These are phyloP conservation scores for Melanerpes formicivorus DNA, from an alignment of 2,113 vertebrate genomes.

Conservation along the genomic window DNA sequence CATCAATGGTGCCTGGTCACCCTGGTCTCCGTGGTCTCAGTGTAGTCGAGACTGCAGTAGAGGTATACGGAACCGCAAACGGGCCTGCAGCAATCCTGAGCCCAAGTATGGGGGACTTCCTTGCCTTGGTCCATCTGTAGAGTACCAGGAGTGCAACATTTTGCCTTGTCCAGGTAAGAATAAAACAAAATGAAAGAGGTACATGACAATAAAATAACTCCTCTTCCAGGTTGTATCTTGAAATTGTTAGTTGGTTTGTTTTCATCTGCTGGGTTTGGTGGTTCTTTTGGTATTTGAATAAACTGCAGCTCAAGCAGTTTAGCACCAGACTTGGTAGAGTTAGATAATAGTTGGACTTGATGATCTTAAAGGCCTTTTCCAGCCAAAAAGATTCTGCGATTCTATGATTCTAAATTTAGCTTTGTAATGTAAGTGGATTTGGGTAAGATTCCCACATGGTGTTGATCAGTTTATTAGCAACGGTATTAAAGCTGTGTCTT, in stretches of 20 bases:
- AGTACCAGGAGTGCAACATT: conserved; percentile 97
- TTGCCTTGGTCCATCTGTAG: conserved; percentile 87
- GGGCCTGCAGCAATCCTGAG: conserved; percentile 92
- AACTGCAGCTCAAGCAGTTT: not conserved
- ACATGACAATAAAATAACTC: not conserved
- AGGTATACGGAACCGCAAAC: conserved; percentile 90
- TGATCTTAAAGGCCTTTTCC: too few species aligned
- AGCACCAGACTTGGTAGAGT: too few species aligned
- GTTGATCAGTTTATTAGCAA: not conserved
- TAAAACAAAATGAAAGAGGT: not conserved
- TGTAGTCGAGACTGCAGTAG: conserved; percentile 95
- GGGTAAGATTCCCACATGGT: not conserved
- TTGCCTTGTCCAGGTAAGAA: conserved; percentile 92
- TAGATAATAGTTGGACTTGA: too few species aligned
- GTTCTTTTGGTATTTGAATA: not conserved
- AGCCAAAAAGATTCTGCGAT: too few species aligned
- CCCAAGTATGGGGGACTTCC: conserved; percentile 90
- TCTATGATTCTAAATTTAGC: not conserved
- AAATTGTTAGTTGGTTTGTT: not conserved
- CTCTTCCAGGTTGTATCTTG: not conserved
- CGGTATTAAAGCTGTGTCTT: not conserved
- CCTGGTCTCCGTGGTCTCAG: conserved; percentile 93
- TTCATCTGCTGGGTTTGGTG: not conserved
- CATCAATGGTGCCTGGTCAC: conserved; percentile 91
- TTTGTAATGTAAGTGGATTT: not conserved